Base-by-base conservation (phyloP, 1,140 invertebrate genomes). In the Anoplophora glabripennis region DNA sequence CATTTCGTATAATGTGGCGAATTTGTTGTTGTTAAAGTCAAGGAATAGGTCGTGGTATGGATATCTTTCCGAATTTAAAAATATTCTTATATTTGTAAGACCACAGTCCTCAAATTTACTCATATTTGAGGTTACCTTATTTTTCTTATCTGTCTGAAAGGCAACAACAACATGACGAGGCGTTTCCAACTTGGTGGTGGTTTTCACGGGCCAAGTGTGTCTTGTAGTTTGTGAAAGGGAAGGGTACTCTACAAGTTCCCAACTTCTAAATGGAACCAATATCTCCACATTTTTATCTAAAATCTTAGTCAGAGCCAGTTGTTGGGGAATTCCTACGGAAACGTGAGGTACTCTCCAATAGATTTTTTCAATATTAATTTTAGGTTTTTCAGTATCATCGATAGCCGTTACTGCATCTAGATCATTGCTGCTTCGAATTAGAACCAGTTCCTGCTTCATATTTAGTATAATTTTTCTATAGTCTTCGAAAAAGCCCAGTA, bases 401-500 rank as follows among this genome's bases (percentile, higher is more conserved):
- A 9, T 36, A 44, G 34, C 37, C 36, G 45, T 41, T 18, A n/a
- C n/a, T n/a, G n/a, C n/a, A n/a, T 70, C 66, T 3, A 57, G 17
- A 69, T 77, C 69, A 7, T 53, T 68, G 35, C 65, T 72, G 7
- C 69, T 42, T 57, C 74, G 64, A 18, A 72, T 72, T 18, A 79
- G 60, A 65, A 79, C 70, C 12, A 80, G 52, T 65, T 80, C 76
- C 66, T 78, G 76, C 65, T 76, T 76, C 51, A 64, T 67, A 62
- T 79, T 78, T 7, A 77, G 45, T 14, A 79, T 62, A 40, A 80
- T 73, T 69, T 74, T 74, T 49, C 68, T 64, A 67, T 77, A 80
- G 66, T 79, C 77, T 67, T 80, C 75, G 45, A 73, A 73, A 66
- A 80, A 78, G 11, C 76, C 75, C 1, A 77, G 60, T 1, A 79